A percentile compares a stretch with the other conserved stretches of the same genome.
Evolutionary conservation across 2,797 vertebrate species (phyloP).

Genomic region (Vespertilio murinus): DNA sequence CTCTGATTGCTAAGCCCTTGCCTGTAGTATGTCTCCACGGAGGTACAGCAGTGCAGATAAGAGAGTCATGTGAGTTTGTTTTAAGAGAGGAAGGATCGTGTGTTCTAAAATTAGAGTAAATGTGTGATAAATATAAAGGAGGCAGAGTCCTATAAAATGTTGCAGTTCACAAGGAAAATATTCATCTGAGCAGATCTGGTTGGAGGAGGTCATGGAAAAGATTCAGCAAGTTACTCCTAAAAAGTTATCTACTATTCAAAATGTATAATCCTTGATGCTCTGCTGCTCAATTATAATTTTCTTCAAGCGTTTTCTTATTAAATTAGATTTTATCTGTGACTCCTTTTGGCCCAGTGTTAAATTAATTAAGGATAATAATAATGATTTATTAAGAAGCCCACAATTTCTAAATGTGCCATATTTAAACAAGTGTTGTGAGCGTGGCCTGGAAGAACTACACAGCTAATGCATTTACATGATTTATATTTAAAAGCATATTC

Average conservation of each 20-base stretch:
- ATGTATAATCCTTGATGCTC: background rate
- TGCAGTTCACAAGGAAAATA: background rate
- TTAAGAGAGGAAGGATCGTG: background rate
- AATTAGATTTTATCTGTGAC: slow-evolving; percentile 16
- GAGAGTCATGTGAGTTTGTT: background rate
- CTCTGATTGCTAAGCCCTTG: background rate
- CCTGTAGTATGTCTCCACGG: background rate
- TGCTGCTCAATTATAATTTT: slow-evolving; percentile 1
- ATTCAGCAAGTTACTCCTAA: background rate
- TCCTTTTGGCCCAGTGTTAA: slow-evolving; percentile 19
- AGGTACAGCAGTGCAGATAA: background rate
- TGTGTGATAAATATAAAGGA: background rate
- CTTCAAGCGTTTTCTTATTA: background rate
- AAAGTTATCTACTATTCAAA: background rate
- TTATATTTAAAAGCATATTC: slow-evolving; percentile 5
- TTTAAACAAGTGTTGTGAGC: background rate
- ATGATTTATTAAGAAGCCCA: background rate
- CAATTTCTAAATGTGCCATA: slow-evolving; percentile 18
- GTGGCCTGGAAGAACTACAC: slow-evolving; percentile 16
- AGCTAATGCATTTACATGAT: background rate
- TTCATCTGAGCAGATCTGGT: background rate
- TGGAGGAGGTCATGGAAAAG: slow-evolving; percentile 4
- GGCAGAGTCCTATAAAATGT: background rate
- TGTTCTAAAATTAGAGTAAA: slow-evolving; percentile 24
- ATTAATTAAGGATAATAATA: slow-evolving; percentile 52